A percentile compares a stretch with the other conserved stretches of the same genome.
Conservation (phyloP, 2,113 vertebrate species). For the Chionis minor region DNA sequence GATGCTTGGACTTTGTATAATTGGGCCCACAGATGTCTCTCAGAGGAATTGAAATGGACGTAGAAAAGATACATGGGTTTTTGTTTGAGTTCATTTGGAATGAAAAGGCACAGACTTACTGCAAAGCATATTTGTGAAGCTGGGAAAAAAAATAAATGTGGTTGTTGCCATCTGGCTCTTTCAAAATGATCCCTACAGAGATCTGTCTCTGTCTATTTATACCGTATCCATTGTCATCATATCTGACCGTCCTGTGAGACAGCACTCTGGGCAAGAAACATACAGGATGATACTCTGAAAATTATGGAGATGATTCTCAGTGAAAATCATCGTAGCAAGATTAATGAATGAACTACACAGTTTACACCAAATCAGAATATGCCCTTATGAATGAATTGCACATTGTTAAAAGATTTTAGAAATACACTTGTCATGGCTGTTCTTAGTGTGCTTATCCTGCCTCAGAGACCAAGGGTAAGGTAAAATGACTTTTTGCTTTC, state of each 20-base stretch:
- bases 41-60: neutral
- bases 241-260: neutral
- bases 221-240: neutral
- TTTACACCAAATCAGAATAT: neutral
- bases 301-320: neutral
- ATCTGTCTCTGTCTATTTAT: constrained; percentile 50
- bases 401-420: neutral
- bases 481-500: neutral
- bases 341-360: neutral
- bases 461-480: neutral
- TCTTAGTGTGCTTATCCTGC: neutral
- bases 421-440: neutral
- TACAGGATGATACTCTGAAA: neutral
- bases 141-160: neutral
- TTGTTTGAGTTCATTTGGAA: constrained; percentile 37
- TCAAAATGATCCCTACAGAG: constrained; percentile 34
- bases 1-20: constrained; percentile 41
- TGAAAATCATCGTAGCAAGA: neutral
- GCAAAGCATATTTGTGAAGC: constrained; percentile 26
- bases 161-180: constrained; percentile 51
- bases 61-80: constrained; percentile 9
- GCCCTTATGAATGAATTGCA: neutral
- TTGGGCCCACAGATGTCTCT: constrained; percentile 5
- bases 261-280: neutral
- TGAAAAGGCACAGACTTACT: constrained; percentile 18